Conservation (phyloP, 2,888 invertebrate species). For the Catocala fraxini region DNA sequence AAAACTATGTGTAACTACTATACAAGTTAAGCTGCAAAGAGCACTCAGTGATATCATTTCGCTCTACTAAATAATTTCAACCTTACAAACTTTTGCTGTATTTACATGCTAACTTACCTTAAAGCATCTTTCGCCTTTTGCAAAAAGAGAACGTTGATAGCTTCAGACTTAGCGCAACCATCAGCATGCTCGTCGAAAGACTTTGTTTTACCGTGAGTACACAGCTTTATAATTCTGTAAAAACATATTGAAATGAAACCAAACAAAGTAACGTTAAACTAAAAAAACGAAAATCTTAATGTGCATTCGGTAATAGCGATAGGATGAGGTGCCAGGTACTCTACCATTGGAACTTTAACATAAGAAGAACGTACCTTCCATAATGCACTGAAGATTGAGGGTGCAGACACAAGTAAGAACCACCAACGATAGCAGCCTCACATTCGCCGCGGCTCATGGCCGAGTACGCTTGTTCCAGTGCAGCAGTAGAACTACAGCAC, state of each 20-base stretch:
- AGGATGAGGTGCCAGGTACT: too few relatives aligned
- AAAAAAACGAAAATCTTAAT: too few relatives aligned
- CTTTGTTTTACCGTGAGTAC: constrained; percentile 93
- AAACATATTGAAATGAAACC: too few relatives aligned
- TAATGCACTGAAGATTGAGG: constrained; percentile 58
- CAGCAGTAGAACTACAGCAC: constrained; percentile 57
- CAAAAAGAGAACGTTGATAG: constrained; percentile 89
- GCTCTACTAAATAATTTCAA: too few relatives aligned
- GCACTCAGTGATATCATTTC: too few relatives aligned
- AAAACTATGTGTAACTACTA: too few relatives aligned
- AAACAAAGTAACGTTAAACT: too few relatives aligned
- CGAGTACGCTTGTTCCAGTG: neutral
- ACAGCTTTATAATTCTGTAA: constrained; percentile 79
- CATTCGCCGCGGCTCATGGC: constrained; percentile 60
- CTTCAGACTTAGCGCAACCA: constrained; percentile 93
- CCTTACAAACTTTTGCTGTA: too few relatives aligned
- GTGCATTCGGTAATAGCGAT: too few relatives aligned
- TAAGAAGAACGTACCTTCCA: too few relatives aligned
- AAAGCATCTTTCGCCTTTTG: constrained; percentile 90
- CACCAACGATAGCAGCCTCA: constrained; percentile 87
- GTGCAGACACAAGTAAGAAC: constrained; percentile 85
- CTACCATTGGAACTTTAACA: too few relatives aligned
- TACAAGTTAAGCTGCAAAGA: too few relatives aligned
- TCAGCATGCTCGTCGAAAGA: constrained; percentile 94
- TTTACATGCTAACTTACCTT: constrained; percentile 54